Base-by-base conservation (phyloP, 2,888 invertebrate genomes). In the Cryptophagus acutangulus region DNA sequence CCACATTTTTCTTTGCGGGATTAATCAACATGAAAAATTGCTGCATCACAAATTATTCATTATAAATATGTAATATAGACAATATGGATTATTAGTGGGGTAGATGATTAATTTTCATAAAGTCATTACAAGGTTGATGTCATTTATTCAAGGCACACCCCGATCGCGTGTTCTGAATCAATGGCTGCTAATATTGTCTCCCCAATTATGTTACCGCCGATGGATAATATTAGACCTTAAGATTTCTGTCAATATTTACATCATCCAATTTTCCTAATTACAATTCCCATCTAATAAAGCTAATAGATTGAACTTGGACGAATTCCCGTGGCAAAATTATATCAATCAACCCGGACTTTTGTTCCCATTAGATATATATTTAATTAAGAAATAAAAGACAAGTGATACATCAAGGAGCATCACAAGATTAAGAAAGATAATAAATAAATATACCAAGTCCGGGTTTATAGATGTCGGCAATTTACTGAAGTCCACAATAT, bases 181-280 rank as follows among this genome's bases (percentile, higher is more conserved):
- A 62, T 61, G 59, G 60, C 54, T 52, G 53, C 58, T 61, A 59
- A 59, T 62, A 61, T 59, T 59, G 54, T 55, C 54, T 52, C 54
- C 51, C 54, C 55, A 58, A 58, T 58, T 56, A 58, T 52, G 50
- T 48, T 48, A 38, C 40, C 40, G 38, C 17, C 28, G 31, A 18
- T 30, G 14, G 42, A 43, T 41, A 49, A 49, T 54, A 62, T 62
- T 61, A 58, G 59, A 61, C 61, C 59, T 59, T 58, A 57, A 58
- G 61, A 62, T 62, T 61, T 59, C 57, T 56, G 56, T 60, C 61
- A 59, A 62, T 62, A 61, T 58, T 57, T 57, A 56, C 49, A 14
- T 20, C 6, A 51, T 57, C 56, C 56, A 55, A 61, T 60, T 60
- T 55, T 49, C 48, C 49, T 61, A 61, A 62, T 61, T n/a, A n/a